Evolutionary conservation across 2,113 vertebrate genomes (phyloP), one percentile per base, ranked within the genome.

Genomic region (Boleophthalmus pectinirostris): DNA sequence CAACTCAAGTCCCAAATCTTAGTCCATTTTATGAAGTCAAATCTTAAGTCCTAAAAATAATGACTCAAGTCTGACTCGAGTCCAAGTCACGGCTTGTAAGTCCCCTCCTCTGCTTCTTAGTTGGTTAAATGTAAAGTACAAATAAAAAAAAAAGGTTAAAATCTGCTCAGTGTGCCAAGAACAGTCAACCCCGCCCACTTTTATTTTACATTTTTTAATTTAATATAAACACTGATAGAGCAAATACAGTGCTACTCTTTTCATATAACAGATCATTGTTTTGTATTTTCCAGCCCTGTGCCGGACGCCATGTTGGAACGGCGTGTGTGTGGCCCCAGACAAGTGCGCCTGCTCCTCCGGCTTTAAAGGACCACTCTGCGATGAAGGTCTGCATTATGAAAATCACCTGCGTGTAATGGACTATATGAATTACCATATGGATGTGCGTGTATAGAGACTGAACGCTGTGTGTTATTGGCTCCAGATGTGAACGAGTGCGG

Each of bases 401-500:
- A 69, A 82, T 78, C 86, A 85, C 81, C 72, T 82, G 78, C 80
- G 80, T 57, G 23, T 71, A 82, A 76, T 46, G 68, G 72, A 67
- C 82, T 73, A 74, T 86, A 76, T 86, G 75, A 80, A 79, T 86
- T 85, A 74, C 68, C 43, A 18, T 56, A 63, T 83, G 69, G 77
- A 80, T 81, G 78, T 79, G 65, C 82, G 70, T 86, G 70, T 86
- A 70, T 70, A 43, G 69, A 47, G 67, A 72, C 57, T 70, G 54
- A 85, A 78, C 66, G 70, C 81, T 68, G 69, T 88, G 73, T 86
- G 69, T 53, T 86, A 83, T 91, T 87, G 79, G 72, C 80, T 89
- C 82, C 84, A 93, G 93, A 93, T 86, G 86, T 92, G 79, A 93
- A 93, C 24, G 92, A 94, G 87, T 94, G 91, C 60, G 85, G 91